Base-by-base conservation (phyloP, 2,797 vertebrate species). In the Cyprinodon diabolis region DNA sequence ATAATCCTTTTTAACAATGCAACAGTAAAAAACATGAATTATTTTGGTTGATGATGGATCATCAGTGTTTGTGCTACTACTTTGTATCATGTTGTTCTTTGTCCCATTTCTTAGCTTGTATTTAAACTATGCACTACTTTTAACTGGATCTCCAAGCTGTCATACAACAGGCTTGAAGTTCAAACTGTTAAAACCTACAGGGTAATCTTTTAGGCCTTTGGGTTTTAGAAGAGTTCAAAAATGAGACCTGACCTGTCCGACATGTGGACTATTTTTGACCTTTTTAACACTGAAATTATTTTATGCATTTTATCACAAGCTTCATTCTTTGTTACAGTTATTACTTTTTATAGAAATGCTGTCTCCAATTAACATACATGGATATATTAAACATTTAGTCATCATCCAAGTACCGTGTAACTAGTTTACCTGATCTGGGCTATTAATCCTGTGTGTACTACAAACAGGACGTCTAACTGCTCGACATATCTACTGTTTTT, bases 111-210 rank as follows among this genome's bases (percentile, higher is more conserved):
- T 58, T 1, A 5, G 2, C 62, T 52, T 62, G 9, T 74, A 8
- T 69, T 35, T 70, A 54, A 63, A 13, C 68, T 77, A 79, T 43
- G 69, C 83, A 86, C 85, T 84, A 84, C 75, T 68, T 11, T 30
- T 30, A 30, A 30, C 30, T 30, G 30, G 30, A 30, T 30, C 30
- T 30, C 30, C 37, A 55, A 54, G 17, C n/a, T 8, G 9, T 23
- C 55, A 57, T 30, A 30, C 8, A 30, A 17, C 30, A 35, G 47
- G 14, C 17, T 52, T 17, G 14, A 2, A 5, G 48, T 68, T 68
- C 58, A 40, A 19, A 5, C 30, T 62, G 58, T 37, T 40, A 60
- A 62, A 62, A 62, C 30, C 30, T 30, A 30, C 30, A 30, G 30
- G 30, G 30, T 30, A 5, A 5, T 4, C 4, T 37, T 37, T 37